Evolutionary conservation across 2,113 vertebrate genomes (phyloP), one percentile per base, ranked within the genome.

Genomic region (Dicerorhinus sumatrensis): DNA sequence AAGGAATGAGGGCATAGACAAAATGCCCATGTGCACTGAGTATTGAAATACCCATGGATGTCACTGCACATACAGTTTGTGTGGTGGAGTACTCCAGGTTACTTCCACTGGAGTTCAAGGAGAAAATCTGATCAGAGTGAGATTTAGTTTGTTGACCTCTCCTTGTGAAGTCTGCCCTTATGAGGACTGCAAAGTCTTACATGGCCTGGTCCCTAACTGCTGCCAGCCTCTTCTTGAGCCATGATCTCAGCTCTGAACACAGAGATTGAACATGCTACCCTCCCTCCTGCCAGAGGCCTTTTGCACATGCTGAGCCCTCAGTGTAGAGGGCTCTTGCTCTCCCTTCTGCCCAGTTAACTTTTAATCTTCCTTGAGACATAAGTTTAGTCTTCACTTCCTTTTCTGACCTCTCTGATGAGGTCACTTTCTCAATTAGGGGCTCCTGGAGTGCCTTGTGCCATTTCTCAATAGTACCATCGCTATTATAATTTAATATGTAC

Each of bases 71-170:
- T n/a, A 10, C 6, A 76, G n/a, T 65, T 58, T 42, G 18, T 82
- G 14, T 56, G 56, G 27, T 67, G 36, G 46, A 92, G 13, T 75
- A 73, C 4, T 87, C 39, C 42, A 86, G 31, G 46, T 95, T 69
- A 12, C 31, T 79, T 25, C 29, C 14, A 8, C 25, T 67, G 7
- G 23, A 14, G 8, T 77, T 93, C 67, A 4, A 91, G 76, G 63
- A 76, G 91, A 69, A 97, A 82, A 91, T 89, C n/a, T 89, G 77
- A 56, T 95, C 39, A 46, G 36, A 63, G 29, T 82, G 36, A 23
- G 17, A 65, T 80, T 80, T 89, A 20, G 11, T 82, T 67, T 79
- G 42, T 79, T 96, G 54, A 84, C 54, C 27, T 94, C 21, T 62
- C 14, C 69, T 79, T 85, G 33, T 84, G 54, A 83, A 76, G 3